Percentiles rank a stretch among this genome's conserved stretches.
phyloP scores from a whole-genome alignment of 2,888 invertebrate genomes.

The Ametastegia equiseti region DNA sequence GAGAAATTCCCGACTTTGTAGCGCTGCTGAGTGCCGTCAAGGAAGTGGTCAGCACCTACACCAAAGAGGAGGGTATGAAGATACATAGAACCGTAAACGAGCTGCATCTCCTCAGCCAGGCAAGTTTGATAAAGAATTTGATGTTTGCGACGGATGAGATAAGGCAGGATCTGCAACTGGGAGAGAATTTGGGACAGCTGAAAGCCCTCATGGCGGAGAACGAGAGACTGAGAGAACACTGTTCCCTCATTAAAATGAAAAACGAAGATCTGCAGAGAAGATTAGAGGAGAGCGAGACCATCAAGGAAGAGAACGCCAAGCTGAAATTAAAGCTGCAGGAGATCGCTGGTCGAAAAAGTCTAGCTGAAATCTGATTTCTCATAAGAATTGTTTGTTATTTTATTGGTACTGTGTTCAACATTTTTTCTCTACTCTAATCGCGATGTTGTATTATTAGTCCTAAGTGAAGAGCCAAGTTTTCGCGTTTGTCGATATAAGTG shows the following conservation, averaged over 20 bases:
- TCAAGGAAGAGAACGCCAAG: conserved; percentile 67
- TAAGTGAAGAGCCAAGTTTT: background rate
- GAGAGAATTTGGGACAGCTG: conserved; percentile 58
- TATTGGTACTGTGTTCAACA: too few relatives aligned
- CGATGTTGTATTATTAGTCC: background rate
- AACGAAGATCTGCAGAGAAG: conserved; percentile 65
- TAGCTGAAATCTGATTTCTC: background rate
- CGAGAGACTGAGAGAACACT: conserved; percentile 63
- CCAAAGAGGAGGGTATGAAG: conserved; percentile 68
- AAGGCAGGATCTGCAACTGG: conserved; percentile 60
- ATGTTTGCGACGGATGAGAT: conserved; percentile 67
- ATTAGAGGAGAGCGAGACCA: conserved; percentile 61
- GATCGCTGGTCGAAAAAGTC: conserved; percentile 44
- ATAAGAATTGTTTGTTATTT: background rate
- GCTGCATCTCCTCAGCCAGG: conserved; percentile 67
- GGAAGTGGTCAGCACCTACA: conserved; percentile 67
- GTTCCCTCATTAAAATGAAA: conserved; percentile 60
- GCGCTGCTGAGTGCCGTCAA: conserved; percentile 67
- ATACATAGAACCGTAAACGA: conserved; percentile 66
- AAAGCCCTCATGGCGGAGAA: conserved; percentile 65
- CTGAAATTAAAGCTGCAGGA: conserved; percentile 67
- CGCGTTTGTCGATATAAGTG: background rate
- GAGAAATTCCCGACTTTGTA: conserved; percentile 63
- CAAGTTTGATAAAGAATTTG: conserved; percentile 66
- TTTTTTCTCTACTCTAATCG: background rate